phyloP scores from a whole-genome alignment of 2,113 vertebrate species.

The Numida meleagris region DNA sequence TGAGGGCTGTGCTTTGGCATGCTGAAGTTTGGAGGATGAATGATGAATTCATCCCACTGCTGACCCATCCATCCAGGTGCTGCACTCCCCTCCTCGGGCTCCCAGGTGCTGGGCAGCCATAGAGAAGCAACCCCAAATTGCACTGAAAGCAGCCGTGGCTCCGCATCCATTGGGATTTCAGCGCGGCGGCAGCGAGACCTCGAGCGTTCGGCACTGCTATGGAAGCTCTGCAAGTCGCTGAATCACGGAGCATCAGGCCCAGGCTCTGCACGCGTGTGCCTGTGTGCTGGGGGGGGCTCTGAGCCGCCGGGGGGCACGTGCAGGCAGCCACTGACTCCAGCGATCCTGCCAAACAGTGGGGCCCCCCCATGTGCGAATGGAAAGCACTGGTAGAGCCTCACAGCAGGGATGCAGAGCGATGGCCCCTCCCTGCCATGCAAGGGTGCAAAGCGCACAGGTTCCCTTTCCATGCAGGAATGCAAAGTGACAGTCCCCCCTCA shows the following conservation, averaged over 20 bases:
- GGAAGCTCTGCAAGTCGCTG: conserved; percentile 52
- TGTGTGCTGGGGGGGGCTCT: background rate
- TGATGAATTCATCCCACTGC: background rate
- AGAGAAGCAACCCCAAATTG: background rate
- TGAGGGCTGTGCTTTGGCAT: background rate
- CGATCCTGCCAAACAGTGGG: background rate
- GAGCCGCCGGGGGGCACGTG: accelerated
- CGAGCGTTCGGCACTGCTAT: background rate
- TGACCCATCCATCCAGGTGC: background rate
- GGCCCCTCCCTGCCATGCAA: background rate
- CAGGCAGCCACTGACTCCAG: background rate
- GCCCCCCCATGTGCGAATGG: background rate
- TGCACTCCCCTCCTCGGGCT: background rate
- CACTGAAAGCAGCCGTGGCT: background rate
- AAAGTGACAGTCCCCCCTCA: background rate
- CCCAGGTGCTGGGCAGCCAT: background rate
- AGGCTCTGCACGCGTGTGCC: background rate
- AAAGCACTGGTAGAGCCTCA: background rate
- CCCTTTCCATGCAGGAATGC: background rate
- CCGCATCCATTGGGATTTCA: background rate
- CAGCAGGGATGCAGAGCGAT: background rate
- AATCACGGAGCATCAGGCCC: conserved; percentile 7
- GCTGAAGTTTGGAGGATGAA: conserved; percentile 3
- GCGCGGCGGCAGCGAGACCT: background rate
- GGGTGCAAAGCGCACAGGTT: background rate